These are phyloP conservation scores for Neolamprologus devosi DNA, from an alignment of 2,113 vertebrate species.

Conservation along the genomic window DNA sequence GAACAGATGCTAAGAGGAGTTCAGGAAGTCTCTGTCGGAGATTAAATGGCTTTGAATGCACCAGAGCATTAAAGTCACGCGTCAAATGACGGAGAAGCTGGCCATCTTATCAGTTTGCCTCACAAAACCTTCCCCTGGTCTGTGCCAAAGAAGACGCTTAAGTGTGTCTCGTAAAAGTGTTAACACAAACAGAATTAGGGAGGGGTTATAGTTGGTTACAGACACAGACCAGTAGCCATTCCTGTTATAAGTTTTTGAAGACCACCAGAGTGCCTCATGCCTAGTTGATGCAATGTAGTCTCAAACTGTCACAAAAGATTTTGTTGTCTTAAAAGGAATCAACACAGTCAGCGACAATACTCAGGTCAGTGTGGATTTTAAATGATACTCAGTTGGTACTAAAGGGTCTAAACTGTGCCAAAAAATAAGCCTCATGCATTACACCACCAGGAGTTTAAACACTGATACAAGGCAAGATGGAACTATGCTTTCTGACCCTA, in stretches of 20 bases:
- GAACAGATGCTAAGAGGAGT: background rate
- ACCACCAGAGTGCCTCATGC: background rate
- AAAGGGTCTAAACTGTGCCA: background rate
- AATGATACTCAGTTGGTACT: background rate
- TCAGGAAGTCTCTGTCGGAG: background rate
- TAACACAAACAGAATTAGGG: background rate
- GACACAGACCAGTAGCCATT: background rate
- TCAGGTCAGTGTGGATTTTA: background rate
- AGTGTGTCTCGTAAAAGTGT: background rate
- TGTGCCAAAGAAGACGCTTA: background rate
- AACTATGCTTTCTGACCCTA: background rate
- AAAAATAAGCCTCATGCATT: background rate
- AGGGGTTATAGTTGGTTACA: background rate
- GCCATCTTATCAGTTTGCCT: background rate
- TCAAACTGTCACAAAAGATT: background rate
- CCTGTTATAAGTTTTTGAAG: background rate
- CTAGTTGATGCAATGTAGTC: background rate
- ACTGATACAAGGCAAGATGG: background rate
- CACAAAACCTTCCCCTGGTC: background rate
- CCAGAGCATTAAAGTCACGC: background rate
- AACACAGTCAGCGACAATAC: background rate
- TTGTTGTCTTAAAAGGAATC: background rate
- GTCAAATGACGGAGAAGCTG: background rate
- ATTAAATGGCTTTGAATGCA: background rate
- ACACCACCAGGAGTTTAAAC: background rate